Percentiles rank a stretch among this genome's conserved stretches.
Conservation (phyloP, 2,113 vertebrate species). For the Proterorhinus semilunaris region DNA sequence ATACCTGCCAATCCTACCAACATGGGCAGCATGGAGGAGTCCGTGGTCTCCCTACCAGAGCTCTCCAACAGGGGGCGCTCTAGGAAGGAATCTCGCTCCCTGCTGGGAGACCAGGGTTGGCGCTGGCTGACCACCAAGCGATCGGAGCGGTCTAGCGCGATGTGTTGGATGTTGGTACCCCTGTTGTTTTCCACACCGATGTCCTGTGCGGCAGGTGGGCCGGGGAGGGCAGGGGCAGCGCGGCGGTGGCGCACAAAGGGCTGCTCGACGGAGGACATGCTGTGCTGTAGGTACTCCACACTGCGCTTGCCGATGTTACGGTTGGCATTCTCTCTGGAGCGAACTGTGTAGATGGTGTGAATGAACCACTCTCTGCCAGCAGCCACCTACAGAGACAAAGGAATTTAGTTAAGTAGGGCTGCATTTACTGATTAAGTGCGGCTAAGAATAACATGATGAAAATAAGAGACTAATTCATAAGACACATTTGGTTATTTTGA, state of each 20-base stretch:
- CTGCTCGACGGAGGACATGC: constrained; percentile 33
- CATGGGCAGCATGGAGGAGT: constrained; percentile 55
- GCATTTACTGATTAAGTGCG: too few relatives aligned
- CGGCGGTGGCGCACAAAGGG: constrained; percentile 46
- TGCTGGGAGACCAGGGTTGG: constrained; percentile 57
- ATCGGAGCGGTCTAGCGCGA: constrained; percentile 67
- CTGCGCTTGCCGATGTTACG: constrained; percentile 74
- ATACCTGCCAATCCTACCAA: constrained; percentile 69
- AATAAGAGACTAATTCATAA: neutral
- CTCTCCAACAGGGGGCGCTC: constrained; percentile 70
- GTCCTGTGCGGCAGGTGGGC: constrained; percentile 42
- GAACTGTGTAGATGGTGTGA: constrained; percentile 73
- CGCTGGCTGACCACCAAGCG: constrained; percentile 66
- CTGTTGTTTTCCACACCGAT: constrained; percentile 69
- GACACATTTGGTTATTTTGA: too few relatives aligned
- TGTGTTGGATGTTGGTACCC: constrained; percentile 76
- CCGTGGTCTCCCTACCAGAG: constrained; percentile 50
- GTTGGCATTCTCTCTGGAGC: constrained; percentile 66
- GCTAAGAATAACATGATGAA: too few relatives aligned
- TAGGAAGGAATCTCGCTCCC: constrained; percentile 14
- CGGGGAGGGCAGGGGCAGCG: constrained; percentile 38
- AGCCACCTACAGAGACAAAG: constrained; percentile 63
- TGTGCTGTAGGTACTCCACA: constrained; percentile 64
- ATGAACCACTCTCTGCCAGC: constrained; percentile 76
- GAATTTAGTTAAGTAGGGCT: too few relatives aligned